Base-by-base conservation (phyloP, 1,140 invertebrate genomes). In the Rhopalosiphum maidis region DNA sequence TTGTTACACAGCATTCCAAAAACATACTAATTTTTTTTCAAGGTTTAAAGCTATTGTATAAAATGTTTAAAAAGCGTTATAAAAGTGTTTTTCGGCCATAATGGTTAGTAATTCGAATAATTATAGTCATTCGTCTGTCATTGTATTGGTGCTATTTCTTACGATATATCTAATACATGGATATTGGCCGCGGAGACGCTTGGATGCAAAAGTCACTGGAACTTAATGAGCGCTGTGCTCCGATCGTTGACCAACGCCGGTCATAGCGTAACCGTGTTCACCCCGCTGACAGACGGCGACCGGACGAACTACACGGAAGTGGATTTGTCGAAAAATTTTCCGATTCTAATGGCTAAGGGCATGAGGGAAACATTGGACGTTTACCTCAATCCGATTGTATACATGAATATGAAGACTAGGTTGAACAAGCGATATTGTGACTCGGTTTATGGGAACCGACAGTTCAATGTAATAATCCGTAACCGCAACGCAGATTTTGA, bases 211-310 rank as follows among this genome's bases (percentile, higher is more conserved):
- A 95, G 95, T 90, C 95, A 95, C 90, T 95, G 94, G 88, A 91
- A 94, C 48, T 96, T 0, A 96, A 95, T 35, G 95, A 95, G 83
- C 23, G 37, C 30, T n/a, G 94, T 95, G 11, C 93, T 95, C 23
- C 83, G 94, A 9, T 94, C 94, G 21, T 90, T 95, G 48, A 95
- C 94, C 0, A 55, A 89, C 7, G 54, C 94, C 89, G 95, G 94
- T n/a, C 95, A 95, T 94, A 85, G 94, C 9, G 88, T 95, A 0
- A 94, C 94, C 1, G 94, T 95, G 0, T 68, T 95, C 21, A 95
- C 94, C 37, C 93, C 51, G 0, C 46, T 85, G 25, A 37, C 48
- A 35, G 35, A 54, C 4, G 88, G 35, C 35, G 51, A 37, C 21
- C 48, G 15, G 9, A 6, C 21, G 0, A 90, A 90, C 35, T 90